Base-by-base conservation (phyloP, 1,140 invertebrate species). In the Dreissena polymorpha region DNA sequence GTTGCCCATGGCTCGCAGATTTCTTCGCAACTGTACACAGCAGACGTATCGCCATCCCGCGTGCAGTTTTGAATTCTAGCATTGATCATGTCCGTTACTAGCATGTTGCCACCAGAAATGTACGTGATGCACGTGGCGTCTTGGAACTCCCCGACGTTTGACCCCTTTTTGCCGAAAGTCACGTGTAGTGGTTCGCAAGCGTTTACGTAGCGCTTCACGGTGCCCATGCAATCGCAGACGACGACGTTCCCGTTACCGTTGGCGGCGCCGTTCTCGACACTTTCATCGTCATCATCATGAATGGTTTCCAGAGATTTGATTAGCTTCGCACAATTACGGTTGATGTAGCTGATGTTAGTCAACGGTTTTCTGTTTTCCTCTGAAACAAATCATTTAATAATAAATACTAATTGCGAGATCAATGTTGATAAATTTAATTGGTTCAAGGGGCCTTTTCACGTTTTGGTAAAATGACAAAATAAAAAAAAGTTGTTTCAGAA, bases 51-150 rank as follows among this genome's bases (percentile, higher is more conserved):
- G 16, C 82, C 82, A 21, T 18, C n/a, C 16, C 27, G 23, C n/a
- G 55, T 71, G 60, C 74, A 86, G 14, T 82, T 27, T 63, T 88
- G 86, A 21, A 88, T 63, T 39, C 78, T 70, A 27, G 69, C 84
- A 69, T 84, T 86, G 63, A 87, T 67, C 64, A 87, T 80, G 76
- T 88, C 87, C 10, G 86, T 87, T 7, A 88, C 82, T 16, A 88
- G 25, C 10, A 88, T 21, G 18, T 75, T 49, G 16, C 73, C 69
- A 29, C 82, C 53, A 3, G 55, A 50, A 16, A 85, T 14, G 51
- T 39, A 81, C 21, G 63, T 53, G 3, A 88, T 60, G 25, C 77
- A 76, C 14, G 86, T 85, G 5, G 84, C 86, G 51, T 88, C 84
- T 39, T 85, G 84, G 39, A 88, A 83, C 27, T 86, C 51, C n/a